Evolutionary conservation across 2,113 vertebrate genomes (phyloP).

Genomic region (Psammodynastes pulverulentus): DNA sequence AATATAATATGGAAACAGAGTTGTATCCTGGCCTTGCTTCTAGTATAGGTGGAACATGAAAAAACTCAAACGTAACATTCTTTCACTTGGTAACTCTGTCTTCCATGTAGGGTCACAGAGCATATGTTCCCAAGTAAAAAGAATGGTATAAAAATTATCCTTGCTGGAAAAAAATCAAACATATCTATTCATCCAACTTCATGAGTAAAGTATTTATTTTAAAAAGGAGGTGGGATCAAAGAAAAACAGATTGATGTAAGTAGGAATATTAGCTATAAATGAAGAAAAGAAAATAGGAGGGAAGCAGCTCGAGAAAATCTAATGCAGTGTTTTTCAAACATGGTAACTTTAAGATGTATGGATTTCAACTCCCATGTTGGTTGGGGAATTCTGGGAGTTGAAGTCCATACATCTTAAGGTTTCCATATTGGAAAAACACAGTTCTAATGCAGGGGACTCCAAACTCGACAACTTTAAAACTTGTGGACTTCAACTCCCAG

Average conservation of each 20-base stretch:
- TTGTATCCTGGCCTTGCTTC: not conserved
- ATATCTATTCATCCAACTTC: not conserved
- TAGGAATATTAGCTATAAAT: not conserved
- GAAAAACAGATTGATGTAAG: not conserved
- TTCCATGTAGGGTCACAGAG: not conserved
- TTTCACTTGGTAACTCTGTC: not conserved
- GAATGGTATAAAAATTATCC: slow-evolving; percentile 21
- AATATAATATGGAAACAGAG: not conserved
- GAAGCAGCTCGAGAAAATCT: not conserved
- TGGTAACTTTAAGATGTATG: not conserved
- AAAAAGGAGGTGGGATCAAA: slow-evolving; percentile 4
- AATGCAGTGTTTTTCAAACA: not conserved
- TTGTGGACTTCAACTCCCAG: not conserved
- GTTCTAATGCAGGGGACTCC: not conserved
- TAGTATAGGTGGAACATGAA: not conserved
- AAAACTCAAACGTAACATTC: not conserved
- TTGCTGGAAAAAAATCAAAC: not conserved
- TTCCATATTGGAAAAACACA: not conserved
- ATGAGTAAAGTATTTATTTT: not conserved
- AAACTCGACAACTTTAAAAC: not conserved
- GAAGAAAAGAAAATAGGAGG: not conserved
- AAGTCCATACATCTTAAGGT: not conserved
- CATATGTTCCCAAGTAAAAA: not conserved
- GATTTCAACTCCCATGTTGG: not conserved
- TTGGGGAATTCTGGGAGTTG: not conserved